Base-by-base conservation (phyloP, 2,888 invertebrate species). In the Drosophila borealis region DNA sequence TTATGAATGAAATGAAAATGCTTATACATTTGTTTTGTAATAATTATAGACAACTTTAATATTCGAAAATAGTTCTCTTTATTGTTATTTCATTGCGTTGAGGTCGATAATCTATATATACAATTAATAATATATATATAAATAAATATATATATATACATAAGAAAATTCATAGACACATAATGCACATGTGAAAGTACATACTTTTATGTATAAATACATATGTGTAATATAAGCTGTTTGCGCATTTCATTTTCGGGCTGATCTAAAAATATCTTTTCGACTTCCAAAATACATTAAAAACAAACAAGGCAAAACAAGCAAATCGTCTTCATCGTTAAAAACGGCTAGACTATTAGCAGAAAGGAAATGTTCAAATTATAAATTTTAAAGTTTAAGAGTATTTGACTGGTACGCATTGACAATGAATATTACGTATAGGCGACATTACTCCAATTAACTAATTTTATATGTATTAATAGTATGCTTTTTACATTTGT, bases 161-260 rank as follows among this genome's bases (percentile, higher is more conserved):
- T 14, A 33, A n/a, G 17, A 37, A 29, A n/a, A 17, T 29, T 49
- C 10, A 50, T 45, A 50, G 11, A 60, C 51, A 55, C 36, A 55
- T 29, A 33, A 55, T 59, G 45, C 61, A 70, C 42, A 50, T 57
- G 45, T 37, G 44, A 17, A 50, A 59, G 45, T 63, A 60, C 39
- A 65, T 33, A 34, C 25, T 36, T 42, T n/a, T 34, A 21, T 55
- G 34, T 49, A 46, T 54, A 46, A 29, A 55, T 45, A 63, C 46
- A 34, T 49, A 37, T 69, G 45, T 41, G 90, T 89, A 91, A 91
- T 84, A 81, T 88, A 78, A 91, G 81, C 78, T 91, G 91, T 89
- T 90, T 90, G 91, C 90, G 88, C 89, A 90, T 76, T 77, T 81
- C 70, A 72, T 56, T 64, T 69, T 79, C 76, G 61, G 65, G 71